Evolutionary conservation across 2,797 vertebrate genomes (phyloP).

Genomic region (Oreonectes daqikongensis): DNA sequence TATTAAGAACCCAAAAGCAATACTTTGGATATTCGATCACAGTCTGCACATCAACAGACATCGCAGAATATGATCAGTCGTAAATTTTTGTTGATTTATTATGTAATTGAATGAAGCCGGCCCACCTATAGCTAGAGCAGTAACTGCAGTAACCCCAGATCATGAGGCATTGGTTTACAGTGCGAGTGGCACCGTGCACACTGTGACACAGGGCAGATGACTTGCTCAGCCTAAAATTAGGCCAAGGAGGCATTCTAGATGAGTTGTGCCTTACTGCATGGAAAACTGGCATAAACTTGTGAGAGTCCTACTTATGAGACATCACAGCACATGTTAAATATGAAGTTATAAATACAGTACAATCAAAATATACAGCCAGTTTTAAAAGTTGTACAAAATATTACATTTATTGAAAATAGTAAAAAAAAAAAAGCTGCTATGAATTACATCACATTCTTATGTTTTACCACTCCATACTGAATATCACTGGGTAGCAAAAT

Average conservation of each 20-base stretch:
- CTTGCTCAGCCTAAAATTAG: slow-evolving; percentile 74
- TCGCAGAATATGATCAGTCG: slow-evolving; percentile 11
- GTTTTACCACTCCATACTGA: background rate
- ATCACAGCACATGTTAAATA: background rate
- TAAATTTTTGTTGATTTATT: slow-evolving; percentile 32
- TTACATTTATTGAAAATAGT: slow-evolving; percentile 51
- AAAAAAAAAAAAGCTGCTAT: background rate
- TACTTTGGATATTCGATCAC: background rate
- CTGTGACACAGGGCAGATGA: slow-evolving; percentile 61
- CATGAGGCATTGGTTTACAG: slow-evolving; percentile 58
- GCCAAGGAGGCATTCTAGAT: slow-evolving; percentile 62
- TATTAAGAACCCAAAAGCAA: background rate
- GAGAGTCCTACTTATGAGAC: background rate
- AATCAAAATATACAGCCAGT: slow-evolving; percentile 5
- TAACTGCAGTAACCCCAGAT: slow-evolving; percentile 3
- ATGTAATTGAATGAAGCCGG: slow-evolving; percentile 24
- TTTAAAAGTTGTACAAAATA: slow-evolving; percentile 35
- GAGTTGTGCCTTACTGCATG: slow-evolving; percentile 45
- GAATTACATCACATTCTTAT: slow-evolving; percentile 10
- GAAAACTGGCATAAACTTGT: slow-evolving; percentile 49
- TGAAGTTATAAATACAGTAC: background rate
- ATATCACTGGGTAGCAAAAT: slow-evolving; percentile 16
- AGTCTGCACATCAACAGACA: background rate
- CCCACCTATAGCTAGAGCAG: slow-evolving; percentile 6
- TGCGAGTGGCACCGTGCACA: slow-evolving; percentile 59